Percentiles rank a stretch among this genome's conserved stretches.
These are phyloP conservation scores for Sylvia atricapilla DNA, from an alignment of 2,113 vertebrate genomes.

Conservation along the genomic window DNA sequence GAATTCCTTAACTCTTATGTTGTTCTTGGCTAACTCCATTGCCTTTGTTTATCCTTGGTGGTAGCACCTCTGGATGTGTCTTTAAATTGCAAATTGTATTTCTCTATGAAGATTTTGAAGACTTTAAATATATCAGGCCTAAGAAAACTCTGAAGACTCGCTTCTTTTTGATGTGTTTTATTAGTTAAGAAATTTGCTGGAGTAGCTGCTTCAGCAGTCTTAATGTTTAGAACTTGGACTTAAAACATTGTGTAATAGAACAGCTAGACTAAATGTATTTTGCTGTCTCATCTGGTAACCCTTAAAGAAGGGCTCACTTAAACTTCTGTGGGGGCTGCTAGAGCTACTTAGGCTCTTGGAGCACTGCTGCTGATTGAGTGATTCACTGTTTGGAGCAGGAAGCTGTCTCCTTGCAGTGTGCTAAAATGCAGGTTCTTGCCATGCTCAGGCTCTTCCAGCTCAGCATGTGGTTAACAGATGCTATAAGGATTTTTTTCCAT, in stretches of 20 bases:
- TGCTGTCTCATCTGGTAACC: background rate
- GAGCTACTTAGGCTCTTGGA: background rate
- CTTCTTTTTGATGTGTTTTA: background rate
- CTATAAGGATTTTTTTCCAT: background rate
- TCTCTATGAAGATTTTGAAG: background rate
- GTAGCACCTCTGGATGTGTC: background rate
- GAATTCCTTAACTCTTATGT: conserved; percentile 18
- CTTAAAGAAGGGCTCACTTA: background rate
- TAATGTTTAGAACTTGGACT: background rate
- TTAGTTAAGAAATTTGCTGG: background rate
- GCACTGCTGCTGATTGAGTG: background rate
- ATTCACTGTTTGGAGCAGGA: background rate
- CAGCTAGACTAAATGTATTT: background rate
- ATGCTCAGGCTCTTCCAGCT: background rate
- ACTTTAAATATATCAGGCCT: background rate
- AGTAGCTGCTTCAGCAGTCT: background rate
- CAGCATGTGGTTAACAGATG: background rate
- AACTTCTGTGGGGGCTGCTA: background rate
- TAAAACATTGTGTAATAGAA: background rate
- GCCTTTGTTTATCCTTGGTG: background rate
- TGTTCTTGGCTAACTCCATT: conserved; percentile 9
- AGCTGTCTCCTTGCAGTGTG: background rate
- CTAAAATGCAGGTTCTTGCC: background rate
- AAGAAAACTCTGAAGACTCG: background rate
- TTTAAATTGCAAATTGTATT: background rate